Conservation (phyloP, 2,797 vertebrate species). For the Sebastiscus tertius region DNA sequence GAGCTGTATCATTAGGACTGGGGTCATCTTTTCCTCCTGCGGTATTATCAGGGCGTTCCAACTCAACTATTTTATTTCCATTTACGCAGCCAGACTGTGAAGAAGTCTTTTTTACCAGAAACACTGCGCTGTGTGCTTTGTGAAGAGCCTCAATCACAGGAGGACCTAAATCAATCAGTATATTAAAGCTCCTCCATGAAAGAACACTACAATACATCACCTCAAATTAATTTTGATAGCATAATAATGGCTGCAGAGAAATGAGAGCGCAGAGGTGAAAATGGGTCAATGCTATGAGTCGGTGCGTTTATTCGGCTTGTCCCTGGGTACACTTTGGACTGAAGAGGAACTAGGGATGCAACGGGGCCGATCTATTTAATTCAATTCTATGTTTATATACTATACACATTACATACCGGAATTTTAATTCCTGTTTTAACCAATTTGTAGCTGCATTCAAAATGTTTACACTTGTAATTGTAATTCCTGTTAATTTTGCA, state of each 20-base stretch:
- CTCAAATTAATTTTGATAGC: conserved; percentile 4
- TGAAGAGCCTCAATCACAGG: not conserved
- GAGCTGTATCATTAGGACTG: not conserved
- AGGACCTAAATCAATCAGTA: not conserved
- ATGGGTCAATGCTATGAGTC: not conserved
- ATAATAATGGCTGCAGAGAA: not conserved
- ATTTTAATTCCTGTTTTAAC: too few relatives aligned
- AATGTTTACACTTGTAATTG: too few relatives aligned
- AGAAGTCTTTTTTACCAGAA: not conserved
- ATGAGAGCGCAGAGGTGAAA: not conserved
- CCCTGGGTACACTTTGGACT: not conserved
- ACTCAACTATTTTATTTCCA: conserved; percentile 1
- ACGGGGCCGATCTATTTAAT: too few relatives aligned
- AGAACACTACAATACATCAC: not conserved
- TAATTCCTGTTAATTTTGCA: too few relatives aligned
- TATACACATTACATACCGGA: too few relatives aligned
- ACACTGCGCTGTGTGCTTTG: not conserved
- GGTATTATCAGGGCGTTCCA: not conserved
- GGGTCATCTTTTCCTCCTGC: not conserved
- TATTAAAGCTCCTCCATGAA: not conserved
- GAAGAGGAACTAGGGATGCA: not conserved
- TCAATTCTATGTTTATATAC: too few relatives aligned
- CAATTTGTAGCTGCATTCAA: too few relatives aligned
- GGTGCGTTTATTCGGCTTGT: not conserved
- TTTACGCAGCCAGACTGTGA: not conserved